phyloP scores from a whole-genome alignment of 2,113 vertebrate genomes.

The Cathartes aura region DNA sequence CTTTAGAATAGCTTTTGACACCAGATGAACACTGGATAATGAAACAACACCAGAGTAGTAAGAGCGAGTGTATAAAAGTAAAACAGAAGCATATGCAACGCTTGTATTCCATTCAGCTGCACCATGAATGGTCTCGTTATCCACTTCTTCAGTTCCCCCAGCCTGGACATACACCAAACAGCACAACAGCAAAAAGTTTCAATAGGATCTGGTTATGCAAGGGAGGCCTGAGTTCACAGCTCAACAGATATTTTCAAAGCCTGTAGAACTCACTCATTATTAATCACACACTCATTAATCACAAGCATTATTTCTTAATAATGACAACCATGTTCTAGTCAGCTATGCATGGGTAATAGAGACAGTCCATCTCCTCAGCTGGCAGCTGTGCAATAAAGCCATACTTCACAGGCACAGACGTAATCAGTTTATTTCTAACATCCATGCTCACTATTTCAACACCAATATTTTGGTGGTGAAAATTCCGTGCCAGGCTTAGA shows the following conservation, averaged over 20 bases:
- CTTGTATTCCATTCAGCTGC: neutral
- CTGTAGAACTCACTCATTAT: neutral
- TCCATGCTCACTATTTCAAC: neutral
- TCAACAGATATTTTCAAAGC: slow-evolving; percentile 9
- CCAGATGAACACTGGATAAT: neutral
- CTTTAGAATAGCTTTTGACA: neutral
- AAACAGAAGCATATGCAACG: neutral
- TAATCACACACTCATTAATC: neutral
- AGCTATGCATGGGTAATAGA: neutral
- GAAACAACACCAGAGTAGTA: neutral
- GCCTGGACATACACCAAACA: neutral
- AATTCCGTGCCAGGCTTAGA: neutral
- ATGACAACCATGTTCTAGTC: neutral
- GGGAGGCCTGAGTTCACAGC: neutral
- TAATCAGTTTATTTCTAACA: neutral
- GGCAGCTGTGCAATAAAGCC: neutral
- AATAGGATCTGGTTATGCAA: neutral
- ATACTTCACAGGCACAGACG: neutral
- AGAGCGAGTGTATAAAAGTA: neutral
- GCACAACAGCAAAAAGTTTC: neutral
- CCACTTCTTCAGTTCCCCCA: neutral
- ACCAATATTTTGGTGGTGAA: neutral
- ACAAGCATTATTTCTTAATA: neutral
- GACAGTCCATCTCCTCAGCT: neutral
- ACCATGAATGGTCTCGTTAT: neutral